A percentile compares a stretch with the other conserved stretches of the same genome.
These are phyloP conservation scores for Ailurus styani DNA, from an alignment of 2,113 vertebrate genomes.

Conservation along the genomic window DNA sequence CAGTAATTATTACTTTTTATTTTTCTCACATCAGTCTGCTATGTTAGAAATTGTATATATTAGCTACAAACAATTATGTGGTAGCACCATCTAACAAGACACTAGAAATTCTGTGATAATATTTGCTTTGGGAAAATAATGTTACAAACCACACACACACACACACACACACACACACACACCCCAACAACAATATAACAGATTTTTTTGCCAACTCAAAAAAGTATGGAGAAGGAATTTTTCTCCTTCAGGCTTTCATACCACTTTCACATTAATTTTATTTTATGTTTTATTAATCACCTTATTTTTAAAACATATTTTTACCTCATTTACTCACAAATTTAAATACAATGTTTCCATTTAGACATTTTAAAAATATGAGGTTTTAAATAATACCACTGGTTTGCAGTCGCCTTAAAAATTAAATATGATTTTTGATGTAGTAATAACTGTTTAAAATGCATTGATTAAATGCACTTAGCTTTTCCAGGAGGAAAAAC, in stretches of 20 bases:
- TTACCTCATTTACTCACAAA: background rate
- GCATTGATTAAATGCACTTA: background rate
- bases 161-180: background rate
- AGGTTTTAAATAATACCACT: background rate
- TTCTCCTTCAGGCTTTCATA: background rate
- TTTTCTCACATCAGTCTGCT: background rate
- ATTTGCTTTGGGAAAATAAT: background rate
- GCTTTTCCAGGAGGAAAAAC: background rate
- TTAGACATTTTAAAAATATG: background rate
- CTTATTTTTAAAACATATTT: background rate
- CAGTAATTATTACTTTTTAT: background rate
- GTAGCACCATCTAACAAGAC: background rate
- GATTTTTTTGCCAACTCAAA: background rate
- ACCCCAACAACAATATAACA: background rate
- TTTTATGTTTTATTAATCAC: background rate
- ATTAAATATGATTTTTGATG: background rate
- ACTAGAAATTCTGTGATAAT: background rate
- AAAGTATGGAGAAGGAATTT: background rate
- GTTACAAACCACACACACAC: background rate
- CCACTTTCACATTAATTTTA: background rate
- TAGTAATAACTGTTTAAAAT: background rate
- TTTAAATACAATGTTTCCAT: background rate
- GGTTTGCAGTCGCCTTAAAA: background rate
- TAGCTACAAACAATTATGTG: background rate
- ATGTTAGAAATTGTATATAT: background rate